A percentile compares a stretch with the other conserved stretches of the same genome.
Evolutionary conservation across 1,140 invertebrate species (phyloP).

Genomic region (Oscheius sp.): DNA sequence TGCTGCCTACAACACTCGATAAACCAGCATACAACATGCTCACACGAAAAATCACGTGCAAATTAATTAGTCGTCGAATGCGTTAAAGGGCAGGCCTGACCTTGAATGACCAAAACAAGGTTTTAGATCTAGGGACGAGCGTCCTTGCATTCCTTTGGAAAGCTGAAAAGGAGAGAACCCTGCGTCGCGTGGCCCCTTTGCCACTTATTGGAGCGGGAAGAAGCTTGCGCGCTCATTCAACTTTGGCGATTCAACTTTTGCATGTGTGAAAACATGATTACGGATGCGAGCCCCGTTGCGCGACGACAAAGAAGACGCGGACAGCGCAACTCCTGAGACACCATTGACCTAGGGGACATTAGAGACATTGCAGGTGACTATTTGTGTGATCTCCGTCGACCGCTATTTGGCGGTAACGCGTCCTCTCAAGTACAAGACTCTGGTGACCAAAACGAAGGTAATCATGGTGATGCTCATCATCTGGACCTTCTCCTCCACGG

Average conservation of each 20-base stretch:
- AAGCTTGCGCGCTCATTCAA: no score
- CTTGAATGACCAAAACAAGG: no score
- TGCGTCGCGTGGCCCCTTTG: no score
- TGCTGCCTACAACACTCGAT: no score
- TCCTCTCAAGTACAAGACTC: constrained; percentile 64
- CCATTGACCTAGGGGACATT: not conserved
- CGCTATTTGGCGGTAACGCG: constrained; percentile 66
- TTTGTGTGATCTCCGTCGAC: constrained; percentile 66
- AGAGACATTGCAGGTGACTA: constrained; percentile 49
- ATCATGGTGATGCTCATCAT: constrained; percentile 65
- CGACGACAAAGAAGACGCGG: not conserved
- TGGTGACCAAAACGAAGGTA: constrained; percentile 61
- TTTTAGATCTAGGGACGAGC: no score
- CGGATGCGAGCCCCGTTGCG: constrained; percentile 10
- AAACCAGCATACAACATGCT: no score
- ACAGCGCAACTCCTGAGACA: not conserved
- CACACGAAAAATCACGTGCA: no score
- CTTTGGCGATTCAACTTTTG: constrained; percentile 9
- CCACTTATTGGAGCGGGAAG: no score
- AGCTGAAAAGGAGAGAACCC: no score
- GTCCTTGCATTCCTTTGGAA: no score
- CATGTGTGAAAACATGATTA: constrained; percentile 14
- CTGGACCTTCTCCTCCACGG: constrained; percentile 75
- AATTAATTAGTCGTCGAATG: no score
- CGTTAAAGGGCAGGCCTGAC: no score